Base-by-base conservation (phyloP, 1,140 invertebrate species). In the Callitettix versicolor region DNA sequence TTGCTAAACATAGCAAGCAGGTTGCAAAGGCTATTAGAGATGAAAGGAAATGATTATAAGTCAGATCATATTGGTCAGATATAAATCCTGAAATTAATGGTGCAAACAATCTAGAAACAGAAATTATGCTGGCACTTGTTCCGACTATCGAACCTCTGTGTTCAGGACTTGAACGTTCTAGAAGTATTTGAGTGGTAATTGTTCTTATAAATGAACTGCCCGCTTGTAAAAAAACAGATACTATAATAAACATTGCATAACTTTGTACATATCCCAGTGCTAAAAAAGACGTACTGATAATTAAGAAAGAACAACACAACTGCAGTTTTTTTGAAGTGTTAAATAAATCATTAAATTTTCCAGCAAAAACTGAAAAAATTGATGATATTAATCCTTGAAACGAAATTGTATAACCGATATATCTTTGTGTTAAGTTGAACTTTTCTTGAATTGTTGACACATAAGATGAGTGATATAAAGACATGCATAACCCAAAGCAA, bases 361-460 rank as follows among this genome's bases (percentile, higher is more conserved):
- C 71, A 30, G 38, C 52, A 30, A 33, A 21, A 36, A 76, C 74
- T 51, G 75, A 76, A 43, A 72, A 72, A 30, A 76, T 36, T 12
- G 73, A 71, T 44, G 74, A 73, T 43, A 79, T 68, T 18, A 75
- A 66, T 58, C 77, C 77, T 63, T 80, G 78, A 43, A 80, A 72
- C 30, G 79, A 79, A 58, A 79, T 79, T 33, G 76, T 74, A 65
- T 81, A 82, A n/a, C 79, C 79, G 53, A 77, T 66, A 59, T 74
- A 70, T 58, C 76, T 75, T 33, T 76, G 74, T 3, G 77, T 70
- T 9, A 80, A 60, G 12, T 70, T 60, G 66, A 72, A 80, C 42
- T 69, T 67, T 54, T 73, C 72, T 68, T 76, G 73, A 17, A 80
- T 64, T 60, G 76, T 74, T 22, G 78, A 57, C 2, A 69, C 62